phyloP scores from a whole-genome alignment of 2,888 invertebrate genomes.

The Aplocera efformata region DNA sequence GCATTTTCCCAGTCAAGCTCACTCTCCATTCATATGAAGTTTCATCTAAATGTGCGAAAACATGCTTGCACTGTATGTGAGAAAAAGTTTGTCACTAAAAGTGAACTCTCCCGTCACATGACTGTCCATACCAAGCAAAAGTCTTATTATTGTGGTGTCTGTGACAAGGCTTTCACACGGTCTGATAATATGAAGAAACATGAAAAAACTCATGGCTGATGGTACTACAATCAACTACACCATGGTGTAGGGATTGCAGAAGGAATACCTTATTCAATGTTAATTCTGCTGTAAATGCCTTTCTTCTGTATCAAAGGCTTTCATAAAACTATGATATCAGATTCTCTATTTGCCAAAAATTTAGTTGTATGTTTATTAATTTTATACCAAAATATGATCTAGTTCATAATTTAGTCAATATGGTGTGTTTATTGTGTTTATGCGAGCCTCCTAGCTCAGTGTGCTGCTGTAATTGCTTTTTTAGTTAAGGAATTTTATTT shows the following conservation, averaged over 20 bases:
- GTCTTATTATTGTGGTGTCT: conserved; percentile 76
- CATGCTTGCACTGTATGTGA: conserved; percentile 77
- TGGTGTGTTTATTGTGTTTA: conserved; percentile 74
- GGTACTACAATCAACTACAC: conserved; percentile 24
- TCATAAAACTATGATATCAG: conserved; percentile 55
- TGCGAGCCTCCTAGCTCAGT: conserved; percentile 64
- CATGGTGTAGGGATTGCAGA: conserved; percentile 30
- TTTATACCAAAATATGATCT: conserved; percentile 76
- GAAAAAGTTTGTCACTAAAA: conserved; percentile 78
- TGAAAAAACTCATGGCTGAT: conserved; percentile 77
- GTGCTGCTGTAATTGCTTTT: conserved; percentile 75
- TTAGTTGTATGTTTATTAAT: conserved; percentile 69
- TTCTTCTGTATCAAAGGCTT: conserved; percentile 35
- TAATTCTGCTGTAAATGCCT: conserved; percentile 27
- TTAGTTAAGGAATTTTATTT: conserved; percentile 49
- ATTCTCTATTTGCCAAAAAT: conserved; percentile 79
- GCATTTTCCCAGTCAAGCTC: conserved; percentile 78
- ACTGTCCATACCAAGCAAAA: conserved; percentile 78
- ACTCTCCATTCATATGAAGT: conserved; percentile 78
- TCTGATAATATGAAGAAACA: conserved; percentile 80
- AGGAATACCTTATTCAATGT: conserved; percentile 24
- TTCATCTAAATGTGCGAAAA: conserved; percentile 75
- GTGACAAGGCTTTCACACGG: conserved; percentile 77
- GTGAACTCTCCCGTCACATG: conserved; percentile 79
- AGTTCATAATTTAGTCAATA: conserved; percentile 78